Percentiles rank a stretch among this genome's conserved stretches.
These are phyloP conservation scores for Bombus waltoni DNA, from an alignment of 1,140 invertebrate genomes.

Conservation along the genomic window DNA sequence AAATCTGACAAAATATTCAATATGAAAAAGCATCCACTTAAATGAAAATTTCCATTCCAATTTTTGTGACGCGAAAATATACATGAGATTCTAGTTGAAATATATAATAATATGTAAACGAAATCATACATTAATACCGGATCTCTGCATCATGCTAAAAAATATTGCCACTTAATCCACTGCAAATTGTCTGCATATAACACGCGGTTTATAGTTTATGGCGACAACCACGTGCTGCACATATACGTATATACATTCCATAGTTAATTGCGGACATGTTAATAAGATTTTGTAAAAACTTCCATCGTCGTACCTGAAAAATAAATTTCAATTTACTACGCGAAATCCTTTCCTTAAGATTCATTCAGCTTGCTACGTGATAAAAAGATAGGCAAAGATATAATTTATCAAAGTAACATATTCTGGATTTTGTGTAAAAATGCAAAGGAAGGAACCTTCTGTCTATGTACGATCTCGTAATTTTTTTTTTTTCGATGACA, in stretches of 20 bases:
- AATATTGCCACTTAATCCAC: conserved; percentile 30
- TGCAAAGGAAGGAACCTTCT: too few relatives aligned
- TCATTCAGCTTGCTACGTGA: not conserved
- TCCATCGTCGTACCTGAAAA: not conserved
- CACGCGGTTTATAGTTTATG: not conserved
- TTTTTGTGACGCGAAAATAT: not conserved
- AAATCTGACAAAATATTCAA: not conserved
- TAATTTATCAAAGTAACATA: not conserved
- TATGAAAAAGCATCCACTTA: not conserved
- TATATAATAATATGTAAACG: not conserved
- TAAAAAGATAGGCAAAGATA: not conserved
- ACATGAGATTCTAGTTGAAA: not conserved
- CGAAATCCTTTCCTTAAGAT: not conserved
- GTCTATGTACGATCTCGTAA: not conserved
- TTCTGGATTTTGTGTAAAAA: too few relatives aligned
- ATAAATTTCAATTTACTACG: not conserved
- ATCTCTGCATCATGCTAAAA: not conserved
- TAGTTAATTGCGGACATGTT: not conserved
- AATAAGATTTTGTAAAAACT: conserved; percentile 4
- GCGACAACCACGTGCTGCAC: not conserved
- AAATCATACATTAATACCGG: not conserved
- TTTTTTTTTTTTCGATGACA: not conserved
- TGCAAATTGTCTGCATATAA: not conserved
- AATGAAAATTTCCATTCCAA: not conserved
- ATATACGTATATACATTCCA: not conserved